Evolutionary conservation across 2,113 vertebrate genomes (phyloP), one percentile per base, ranked within the genome.

Genomic region (Thermophis baileyi): DNA sequence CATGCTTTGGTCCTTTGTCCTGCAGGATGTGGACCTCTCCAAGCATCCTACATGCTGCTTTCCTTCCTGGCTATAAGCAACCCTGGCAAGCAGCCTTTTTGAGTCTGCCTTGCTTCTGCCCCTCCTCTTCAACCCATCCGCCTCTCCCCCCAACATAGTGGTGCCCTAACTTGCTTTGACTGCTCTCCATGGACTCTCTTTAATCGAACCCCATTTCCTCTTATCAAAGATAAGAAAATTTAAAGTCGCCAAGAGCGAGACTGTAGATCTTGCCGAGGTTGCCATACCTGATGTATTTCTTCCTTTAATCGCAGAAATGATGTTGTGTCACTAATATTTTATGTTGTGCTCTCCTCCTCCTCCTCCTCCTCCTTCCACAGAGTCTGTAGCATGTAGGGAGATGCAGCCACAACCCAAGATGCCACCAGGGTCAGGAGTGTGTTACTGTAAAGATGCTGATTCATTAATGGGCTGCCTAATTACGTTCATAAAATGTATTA

Each of bases 401-500:
- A 49, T 1, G 22, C 44, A 10, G 24, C 47, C 44, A 18, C 35
- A 46, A 53, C 46, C 74, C 81, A 51, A 74, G 89, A 90, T 85
- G 60, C 85, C 51, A 22, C 30, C 85, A 51, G 86, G 54, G 51
- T 7, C 60, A n/a, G 81, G 60, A 60, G 60, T 14, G 57, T 10
- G 53, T 91, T 94, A 92, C 85, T 12, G 91, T 91, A 89, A 92
- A 89, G 91, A 49, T 63, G 86, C 89, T 89, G 93, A 94, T 91
- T 94, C 91, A 94, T 94, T 94, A 91, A 94, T 22, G 51, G 25
- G 53, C n/a, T 12, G n/a, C 69, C 88, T 92, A 94, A 94, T 94
- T 92, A 88, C 24, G 11, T 25, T 27, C 89, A 46, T 85, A 92
- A 93, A 44, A 94, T 89, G 88, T 89, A 90, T 92, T 90, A 89